phyloP scores from a whole-genome alignment of 2,797 vertebrate species.

The Eutrigla gurnardus region DNA sequence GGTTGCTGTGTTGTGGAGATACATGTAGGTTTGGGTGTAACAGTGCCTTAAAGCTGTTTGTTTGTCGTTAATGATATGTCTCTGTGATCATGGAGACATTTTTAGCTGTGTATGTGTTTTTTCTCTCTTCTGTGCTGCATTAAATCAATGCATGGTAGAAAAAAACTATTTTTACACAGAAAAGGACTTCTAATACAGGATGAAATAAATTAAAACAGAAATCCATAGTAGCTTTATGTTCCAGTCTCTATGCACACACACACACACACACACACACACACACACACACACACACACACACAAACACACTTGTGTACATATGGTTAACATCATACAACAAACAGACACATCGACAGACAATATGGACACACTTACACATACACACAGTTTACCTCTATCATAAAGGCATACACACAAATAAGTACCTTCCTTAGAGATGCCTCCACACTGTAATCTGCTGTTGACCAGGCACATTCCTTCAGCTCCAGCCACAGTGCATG shows the following conservation, averaged over 20 bases:
- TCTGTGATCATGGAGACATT: neutral
- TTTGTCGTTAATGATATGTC: constrained; percentile 20
- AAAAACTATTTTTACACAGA: too few relatives aligned
- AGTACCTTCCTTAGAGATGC: constrained; percentile 34
- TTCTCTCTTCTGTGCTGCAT: neutral
- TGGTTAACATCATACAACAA: neutral
- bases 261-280: neutral
- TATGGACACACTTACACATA: constrained; percentile 25
- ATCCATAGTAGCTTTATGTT: constrained; percentile 12
- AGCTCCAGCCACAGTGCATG: constrained; percentile 54
- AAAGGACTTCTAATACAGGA: too few relatives aligned
- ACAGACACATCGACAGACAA: constrained; percentile 2
- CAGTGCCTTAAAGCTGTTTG: constrained; percentile 26
- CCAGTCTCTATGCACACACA: too few relatives aligned
- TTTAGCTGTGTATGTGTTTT: neutral
- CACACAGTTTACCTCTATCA: constrained; percentile 13
- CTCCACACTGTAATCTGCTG: constrained; percentile 67
- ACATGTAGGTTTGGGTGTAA: constrained; percentile 25
- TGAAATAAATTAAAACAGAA: constrained; percentile 14
- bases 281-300: neutral
- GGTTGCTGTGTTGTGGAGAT: constrained; percentile 20
- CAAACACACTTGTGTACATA: neutral
- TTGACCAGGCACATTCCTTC: constrained; percentile 69
- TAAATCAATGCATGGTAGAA: neutral
- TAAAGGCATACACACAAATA: constrained; percentile 35